Base-by-base conservation (phyloP, 2,113 vertebrate species). In the Lynx canadensis region DNA sequence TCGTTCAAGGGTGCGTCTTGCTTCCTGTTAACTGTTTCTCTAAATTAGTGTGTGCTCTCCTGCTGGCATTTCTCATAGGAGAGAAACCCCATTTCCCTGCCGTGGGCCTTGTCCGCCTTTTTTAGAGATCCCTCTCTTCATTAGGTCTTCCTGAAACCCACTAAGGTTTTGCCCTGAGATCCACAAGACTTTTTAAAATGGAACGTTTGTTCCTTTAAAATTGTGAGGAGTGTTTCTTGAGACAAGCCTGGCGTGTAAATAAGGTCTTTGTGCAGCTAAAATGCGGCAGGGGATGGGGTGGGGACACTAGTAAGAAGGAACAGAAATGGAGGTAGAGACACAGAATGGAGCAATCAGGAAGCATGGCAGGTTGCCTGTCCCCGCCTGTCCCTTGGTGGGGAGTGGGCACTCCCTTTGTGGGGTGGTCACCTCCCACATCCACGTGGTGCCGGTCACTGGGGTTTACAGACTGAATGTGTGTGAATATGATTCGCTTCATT, bases 331-430 rank as follows among this genome's bases (percentile, higher is more conserved):
- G 23, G n/a, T 36, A 38, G 33, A 68, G 52, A 76, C 2, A 29
- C 2, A 31, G 66, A 80, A 16, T 50, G 41, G 48, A 55, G 9
- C 3, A 0, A 1, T 6, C 0, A 7, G 78, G 93, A 36, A 29
- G 21, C 21, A 12, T 0, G n/a, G 50, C 27, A 0, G 4, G 68
- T 27, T 0, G 1, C 4, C 4, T 3, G 27, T 27, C 29, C 21
- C 60, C 0, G 1, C 2, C 18, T 7, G 7, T 41, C 79, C 13
- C 16, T 5, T 3, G 11, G 18, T 13, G 0, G 38, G 23, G 0
- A 0, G 27, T 0, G 0, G 60, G 50, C 13, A 68, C 45, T 13
- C 57, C 45, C 25, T 79, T n/a, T 31, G 57, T n/a, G 25, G 1
- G n/a, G 48, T 2, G 23, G 50, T 16, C n/a, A 27, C 0, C 0